Evolutionary conservation across 2,888 invertebrate genomes (phyloP).

Genomic region (Epistrophella euchroma): DNA sequence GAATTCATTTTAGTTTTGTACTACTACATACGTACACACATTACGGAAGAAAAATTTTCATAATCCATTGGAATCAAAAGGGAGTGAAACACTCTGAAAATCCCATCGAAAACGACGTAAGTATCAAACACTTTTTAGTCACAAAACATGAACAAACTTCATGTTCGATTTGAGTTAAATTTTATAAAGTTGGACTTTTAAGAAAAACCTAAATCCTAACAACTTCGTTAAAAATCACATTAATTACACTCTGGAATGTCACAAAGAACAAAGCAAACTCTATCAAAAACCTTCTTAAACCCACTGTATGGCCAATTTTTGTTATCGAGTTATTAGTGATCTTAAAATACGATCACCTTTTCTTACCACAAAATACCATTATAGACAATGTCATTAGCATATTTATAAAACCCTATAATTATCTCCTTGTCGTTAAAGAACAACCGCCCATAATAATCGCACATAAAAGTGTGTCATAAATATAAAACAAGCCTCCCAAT

Average conservation of each 20-base stretch:
- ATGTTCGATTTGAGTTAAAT: no score
- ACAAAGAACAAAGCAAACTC: background rate
- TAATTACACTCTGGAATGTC: background rate
- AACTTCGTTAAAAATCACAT: no score
- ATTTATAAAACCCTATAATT: slow-evolving; percentile 61
- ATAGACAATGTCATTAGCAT: slow-evolving; percentile 46
- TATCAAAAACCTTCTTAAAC: background rate
- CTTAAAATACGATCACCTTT: slow-evolving; percentile 44
- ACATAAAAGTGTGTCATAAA: slow-evolving; percentile 41
- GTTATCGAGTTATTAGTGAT: slow-evolving; percentile 11
- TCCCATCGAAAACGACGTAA: no score
- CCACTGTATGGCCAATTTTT: slow-evolving; percentile 18
- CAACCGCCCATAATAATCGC: slow-evolving; percentile 63
- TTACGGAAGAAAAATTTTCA: no score
- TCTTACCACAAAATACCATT: slow-evolving; percentile 54
- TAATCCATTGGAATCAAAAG: no score
- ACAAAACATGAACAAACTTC: background rate
- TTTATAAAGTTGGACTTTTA: no score
- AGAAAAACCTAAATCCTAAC: no score
- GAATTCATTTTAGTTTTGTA: no score
- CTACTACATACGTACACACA: no score
- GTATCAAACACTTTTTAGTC: no score
- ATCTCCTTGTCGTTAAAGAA: slow-evolving; percentile 58
- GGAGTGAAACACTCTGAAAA: no score
- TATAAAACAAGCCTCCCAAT: slow-evolving; percentile 6